Evolutionary conservation across 2,888 invertebrate genomes (phyloP), one percentile per base, ranked within the genome.

Genomic region (Temnothorax ravouxi): DNA sequence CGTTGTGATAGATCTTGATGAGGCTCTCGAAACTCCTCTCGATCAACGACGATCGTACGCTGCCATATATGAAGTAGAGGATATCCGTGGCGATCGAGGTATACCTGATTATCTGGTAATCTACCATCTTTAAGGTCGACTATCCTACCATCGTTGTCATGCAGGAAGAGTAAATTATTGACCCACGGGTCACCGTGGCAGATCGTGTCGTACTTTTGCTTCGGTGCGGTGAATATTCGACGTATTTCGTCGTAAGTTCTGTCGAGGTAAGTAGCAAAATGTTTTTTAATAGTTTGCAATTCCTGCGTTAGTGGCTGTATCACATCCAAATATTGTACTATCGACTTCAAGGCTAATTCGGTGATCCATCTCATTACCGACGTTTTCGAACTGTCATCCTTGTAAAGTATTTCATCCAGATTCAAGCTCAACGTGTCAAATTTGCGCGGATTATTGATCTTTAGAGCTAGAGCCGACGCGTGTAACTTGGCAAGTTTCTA

Each of bases 111-210:
- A 88, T 88, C 88, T 92, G 92, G 74, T 87, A 93, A 83, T 93
- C 93, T 15, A 92, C 83, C 2, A 93, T 84, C 74, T 93, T 91
- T 0, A 91, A 91, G 90, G 44, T 83, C 77, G 1, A 74, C 59
- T 2, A 89, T 67, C 1, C 71, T 69, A 11, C 88, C 91, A 1
- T 85, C 44, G 0, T 61, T 21, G 41, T 91, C 88, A 54, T 92
- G 87, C 18, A 90, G 87, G 74, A 92, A 93, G 44, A 93, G 85
- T 4, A 93, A 84, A 80, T 94, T 94, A 62, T 93, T 94, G 71
- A 89, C 92, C 93, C 93, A 94, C 5, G 88, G 71, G 47, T 94
- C 93, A 0, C 93, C 93, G 76, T 94, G 93, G 1, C 85, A 91
- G 21, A 94, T 62, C 5, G 92, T 90, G 80, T 92, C 87, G 56